Conservation (phyloP, 2,113 vertebrate species). For the Epinephelus moara region DNA sequence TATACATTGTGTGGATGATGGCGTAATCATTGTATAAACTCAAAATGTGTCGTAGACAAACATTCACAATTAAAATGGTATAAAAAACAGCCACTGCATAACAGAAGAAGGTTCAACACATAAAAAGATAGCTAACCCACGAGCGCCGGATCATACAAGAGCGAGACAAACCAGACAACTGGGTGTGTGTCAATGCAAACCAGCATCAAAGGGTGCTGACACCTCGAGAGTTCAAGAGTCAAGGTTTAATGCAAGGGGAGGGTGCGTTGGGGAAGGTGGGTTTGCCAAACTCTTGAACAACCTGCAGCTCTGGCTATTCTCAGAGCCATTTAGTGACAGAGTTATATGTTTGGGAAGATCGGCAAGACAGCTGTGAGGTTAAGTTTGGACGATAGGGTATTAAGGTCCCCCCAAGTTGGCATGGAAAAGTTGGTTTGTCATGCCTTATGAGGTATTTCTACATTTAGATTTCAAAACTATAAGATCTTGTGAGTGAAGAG, state of each 20-base stretch:
- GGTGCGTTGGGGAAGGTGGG: background rate
- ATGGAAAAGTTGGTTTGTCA: background rate
- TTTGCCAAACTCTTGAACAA: slow-evolving; percentile 49
- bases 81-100: slow-evolving; percentile 59
- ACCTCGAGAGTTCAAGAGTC: background rate
- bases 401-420: too few species aligned
- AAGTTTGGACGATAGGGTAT: too few species aligned
- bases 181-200: background rate
- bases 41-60: slow-evolving; percentile 67
- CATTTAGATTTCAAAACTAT: background rate
- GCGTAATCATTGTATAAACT: slow-evolving; percentile 49
- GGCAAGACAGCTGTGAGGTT: background rate
- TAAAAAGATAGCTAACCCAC: slow-evolving; percentile 36
- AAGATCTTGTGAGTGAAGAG: background rate
- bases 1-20: slow-evolving; percentile 65
- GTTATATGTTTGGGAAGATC: background rate
- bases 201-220: background rate
- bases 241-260: background rate
- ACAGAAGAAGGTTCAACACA: slow-evolving; percentile 52
- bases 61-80: slow-evolving; percentile 76
- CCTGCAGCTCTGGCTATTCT: slow-evolving; percentile 21
- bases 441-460: background rate
- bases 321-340: slow-evolving; percentile 47
- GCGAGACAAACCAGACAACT: slow-evolving; percentile 31
- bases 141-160: slow-evolving; percentile 19